phyloP scores from a whole-genome alignment of 2,888 invertebrate genomes.

The Isotomurus palustris region DNA sequence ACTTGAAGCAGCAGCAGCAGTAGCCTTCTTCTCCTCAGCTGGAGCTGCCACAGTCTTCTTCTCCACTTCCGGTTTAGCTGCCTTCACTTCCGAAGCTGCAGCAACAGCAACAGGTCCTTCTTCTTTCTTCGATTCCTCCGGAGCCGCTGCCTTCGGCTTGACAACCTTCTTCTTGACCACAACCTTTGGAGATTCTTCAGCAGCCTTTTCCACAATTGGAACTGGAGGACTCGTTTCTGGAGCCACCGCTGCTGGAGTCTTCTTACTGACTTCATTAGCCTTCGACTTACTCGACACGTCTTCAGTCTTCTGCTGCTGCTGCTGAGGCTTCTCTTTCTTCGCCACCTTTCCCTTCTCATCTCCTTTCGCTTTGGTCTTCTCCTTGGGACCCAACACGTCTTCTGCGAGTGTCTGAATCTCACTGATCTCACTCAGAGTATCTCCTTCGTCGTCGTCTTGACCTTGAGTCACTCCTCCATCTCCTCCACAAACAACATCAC shows the following conservation, averaged over 20 bases:
- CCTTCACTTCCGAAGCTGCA: background rate
- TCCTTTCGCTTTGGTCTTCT: slow-evolving; percentile 4
- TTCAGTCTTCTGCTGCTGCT: slow-evolving; percentile 7
- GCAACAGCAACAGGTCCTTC: slow-evolving; percentile 9
- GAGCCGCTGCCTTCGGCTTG: slow-evolving; percentile 57
- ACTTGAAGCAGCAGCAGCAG: background rate
- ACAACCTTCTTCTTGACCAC: slow-evolving; percentile 31
- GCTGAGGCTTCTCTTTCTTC: slow-evolving; percentile 1
- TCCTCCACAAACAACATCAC: background rate
- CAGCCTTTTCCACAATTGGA: slow-evolving; percentile 29
- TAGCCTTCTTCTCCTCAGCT: slow-evolving; percentile 11
- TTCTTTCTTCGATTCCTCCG: slow-evolving; percentile 50
- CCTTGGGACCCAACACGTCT: slow-evolving; percentile 20
- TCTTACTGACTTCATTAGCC: slow-evolving; percentile 4
- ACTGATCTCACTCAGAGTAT: slow-evolving; percentile 45
- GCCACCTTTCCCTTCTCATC: too few species aligned
- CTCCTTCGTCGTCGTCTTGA: slow-evolving; percentile 36
- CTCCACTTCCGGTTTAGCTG: background rate
- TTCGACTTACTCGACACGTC: slow-evolving; percentile 17
- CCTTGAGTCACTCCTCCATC: slow-evolving; percentile 8
- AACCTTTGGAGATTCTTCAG: slow-evolving; percentile 34
- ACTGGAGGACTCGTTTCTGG: slow-evolving; percentile 35
- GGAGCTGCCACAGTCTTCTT: slow-evolving; percentile 3
- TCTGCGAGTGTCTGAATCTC: slow-evolving; percentile 43
- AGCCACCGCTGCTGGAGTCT: slow-evolving; percentile 16